Evolutionary conservation across 2,113 vertebrate genomes (phyloP).

Genomic region (Anguilla rostrata): DNA sequence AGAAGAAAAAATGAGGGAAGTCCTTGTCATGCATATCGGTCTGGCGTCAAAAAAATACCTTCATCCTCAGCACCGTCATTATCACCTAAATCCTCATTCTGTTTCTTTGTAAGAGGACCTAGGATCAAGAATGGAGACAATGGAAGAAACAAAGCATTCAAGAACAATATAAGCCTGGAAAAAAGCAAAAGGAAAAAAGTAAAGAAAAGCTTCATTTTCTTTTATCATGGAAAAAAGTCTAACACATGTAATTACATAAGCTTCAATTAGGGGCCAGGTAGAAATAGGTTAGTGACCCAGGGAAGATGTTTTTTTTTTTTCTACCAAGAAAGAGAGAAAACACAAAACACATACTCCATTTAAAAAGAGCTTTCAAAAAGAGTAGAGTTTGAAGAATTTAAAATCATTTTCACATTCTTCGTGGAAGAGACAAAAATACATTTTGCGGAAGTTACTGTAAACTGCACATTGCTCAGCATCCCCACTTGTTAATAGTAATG

Average conservation of each 20-base stretch:
- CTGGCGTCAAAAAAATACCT: conserved; percentile 95
- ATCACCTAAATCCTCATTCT: conserved; percentile 99
- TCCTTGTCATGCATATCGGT: conserved; percentile 98
- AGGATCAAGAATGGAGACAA: conserved; percentile 98
- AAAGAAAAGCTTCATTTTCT: conserved; percentile 73
- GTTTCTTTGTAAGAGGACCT: conserved; percentile 99
- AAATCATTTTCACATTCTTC: conserved; percentile 38
- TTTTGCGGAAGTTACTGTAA: background rate
- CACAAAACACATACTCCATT: conserved; percentile 24
- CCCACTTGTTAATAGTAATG: background rate
- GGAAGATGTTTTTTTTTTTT: background rate
- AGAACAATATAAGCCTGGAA: conserved; percentile 92
- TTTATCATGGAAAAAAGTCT: conserved; percentile 63
- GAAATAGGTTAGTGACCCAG: background rate
- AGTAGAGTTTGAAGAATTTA: background rate
- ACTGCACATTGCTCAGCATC: background rate
- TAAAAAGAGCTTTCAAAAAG: conserved; percentile 17
- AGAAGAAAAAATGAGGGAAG: conserved; percentile 84
- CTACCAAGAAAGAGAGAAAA: conserved; percentile 23
- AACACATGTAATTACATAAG: conserved; percentile 32
- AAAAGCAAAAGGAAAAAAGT: conserved; percentile 70
- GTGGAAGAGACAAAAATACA: conserved; percentile 34
- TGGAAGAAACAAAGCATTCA: conserved; percentile 97
- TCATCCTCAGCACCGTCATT: conserved; percentile 98
- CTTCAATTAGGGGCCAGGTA: conserved; percentile 14